Evolutionary conservation across 2,888 invertebrate genomes (phyloP).

Genomic region (Hartigia nigra): DNA sequence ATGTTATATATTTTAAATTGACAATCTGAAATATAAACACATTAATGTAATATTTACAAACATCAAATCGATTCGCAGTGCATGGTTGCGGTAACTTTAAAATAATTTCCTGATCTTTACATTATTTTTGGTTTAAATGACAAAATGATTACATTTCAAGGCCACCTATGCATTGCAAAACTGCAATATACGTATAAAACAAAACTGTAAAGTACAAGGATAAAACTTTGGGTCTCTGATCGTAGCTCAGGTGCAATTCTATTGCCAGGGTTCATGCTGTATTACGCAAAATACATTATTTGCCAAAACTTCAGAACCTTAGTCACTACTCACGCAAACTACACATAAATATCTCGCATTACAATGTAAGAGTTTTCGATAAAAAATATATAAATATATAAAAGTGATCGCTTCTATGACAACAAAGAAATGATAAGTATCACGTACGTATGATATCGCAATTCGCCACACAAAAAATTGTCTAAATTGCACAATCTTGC

Average conservation of each 20-base stretch:
- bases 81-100: background rate
- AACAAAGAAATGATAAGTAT: background rate
- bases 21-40: constrained; percentile 7
- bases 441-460: background rate
- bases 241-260: constrained; percentile 8
- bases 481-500: background rate
- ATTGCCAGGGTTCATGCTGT: background rate
- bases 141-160: background rate
- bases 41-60: constrained; percentile 26
- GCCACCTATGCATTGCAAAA: constrained; percentile 4
- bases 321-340: background rate
- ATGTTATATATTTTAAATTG: background rate
- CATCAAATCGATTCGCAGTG: constrained; percentile 14
- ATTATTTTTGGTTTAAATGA: background rate
- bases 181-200: background rate
- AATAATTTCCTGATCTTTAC: background rate
- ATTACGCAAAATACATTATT: background rate
- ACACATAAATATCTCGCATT: background rate
- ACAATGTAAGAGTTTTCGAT: background rate
- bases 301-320: background rate
- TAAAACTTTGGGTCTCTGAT: constrained; percentile 13
- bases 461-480: background rate
- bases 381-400: constrained; percentile 9
- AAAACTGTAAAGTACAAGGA: background rate
- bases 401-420: constrained; percentile 1